Evolutionary conservation across 2,888 invertebrate genomes (phyloP).

Genomic region (Himalopsyche anomala): DNA sequence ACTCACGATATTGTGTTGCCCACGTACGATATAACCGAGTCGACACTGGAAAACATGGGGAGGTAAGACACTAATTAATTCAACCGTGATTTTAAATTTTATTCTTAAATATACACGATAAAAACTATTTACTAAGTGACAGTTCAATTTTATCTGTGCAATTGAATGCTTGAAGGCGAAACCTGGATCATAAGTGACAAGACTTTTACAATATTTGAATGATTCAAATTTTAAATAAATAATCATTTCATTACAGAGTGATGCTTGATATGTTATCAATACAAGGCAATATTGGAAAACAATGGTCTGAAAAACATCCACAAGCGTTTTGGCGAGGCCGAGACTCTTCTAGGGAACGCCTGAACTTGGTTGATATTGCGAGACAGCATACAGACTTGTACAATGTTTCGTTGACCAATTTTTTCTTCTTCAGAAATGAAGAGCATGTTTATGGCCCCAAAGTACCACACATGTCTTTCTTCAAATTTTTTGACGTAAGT

Average conservation of each 20-base stretch:
- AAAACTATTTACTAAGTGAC: no score
- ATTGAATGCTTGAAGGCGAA: no score
- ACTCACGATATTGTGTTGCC: slow-evolving; percentile 94
- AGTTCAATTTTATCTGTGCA: no score
- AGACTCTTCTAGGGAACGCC: slow-evolving; percentile 90
- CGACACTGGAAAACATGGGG: slow-evolving; percentile 95
- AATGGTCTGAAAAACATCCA: slow-evolving; percentile 85
- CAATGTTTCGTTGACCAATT: slow-evolving; percentile 95
- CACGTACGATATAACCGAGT: slow-evolving; percentile 96
- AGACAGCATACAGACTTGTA: slow-evolving; percentile 89
- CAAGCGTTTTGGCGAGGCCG: slow-evolving; percentile 95
- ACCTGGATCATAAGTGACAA: no score
- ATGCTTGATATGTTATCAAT: slow-evolving; percentile 93
- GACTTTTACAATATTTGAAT: no score
- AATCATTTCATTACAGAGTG: slow-evolving; percentile 78
- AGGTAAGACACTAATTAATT: slow-evolving; percentile 76
- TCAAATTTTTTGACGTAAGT: slow-evolving; percentile 94
- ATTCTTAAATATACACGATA: no score
- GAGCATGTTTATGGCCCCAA: slow-evolving; percentile 91
- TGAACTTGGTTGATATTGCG: slow-evolving; percentile 88
- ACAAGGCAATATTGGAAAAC: slow-evolving; percentile 84
- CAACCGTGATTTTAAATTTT: no score
- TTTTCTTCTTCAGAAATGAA: slow-evolving; percentile 95
- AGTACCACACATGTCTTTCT: slow-evolving; percentile 90
- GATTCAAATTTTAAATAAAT: no score